Evolutionary conservation across 2,113 vertebrate species (phyloP).

Genomic region (Nerophis lumbriciformis): DNA sequence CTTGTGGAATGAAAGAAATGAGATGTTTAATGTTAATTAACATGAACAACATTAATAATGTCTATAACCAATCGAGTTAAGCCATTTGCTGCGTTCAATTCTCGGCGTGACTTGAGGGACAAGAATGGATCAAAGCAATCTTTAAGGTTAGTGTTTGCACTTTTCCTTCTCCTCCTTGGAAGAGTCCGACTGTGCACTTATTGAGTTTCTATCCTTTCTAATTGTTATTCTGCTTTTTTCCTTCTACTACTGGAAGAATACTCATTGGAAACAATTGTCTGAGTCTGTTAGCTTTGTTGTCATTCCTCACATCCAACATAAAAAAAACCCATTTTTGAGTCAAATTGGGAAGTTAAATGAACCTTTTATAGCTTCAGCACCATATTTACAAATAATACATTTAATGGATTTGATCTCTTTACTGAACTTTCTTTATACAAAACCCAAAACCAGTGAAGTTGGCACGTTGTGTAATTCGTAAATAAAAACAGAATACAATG

Average conservation of each 20-base stretch:
- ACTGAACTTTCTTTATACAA: no score
- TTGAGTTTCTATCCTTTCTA: constrained; percentile 3
- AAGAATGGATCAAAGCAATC: not conserved
- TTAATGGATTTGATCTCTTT: no score
- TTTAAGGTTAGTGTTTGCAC: not conserved
- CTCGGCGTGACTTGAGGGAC: not conserved
- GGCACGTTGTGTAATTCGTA: no score
- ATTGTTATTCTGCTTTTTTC: not conserved
- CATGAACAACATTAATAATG: constrained; percentile 4
- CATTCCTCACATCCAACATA: no score
- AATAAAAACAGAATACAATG: no score
- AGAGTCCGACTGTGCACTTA: not conserved
- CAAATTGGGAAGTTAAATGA: not conserved
- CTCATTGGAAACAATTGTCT: not conserved
- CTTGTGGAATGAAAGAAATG: not conserved
- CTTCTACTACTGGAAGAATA: not conserved
- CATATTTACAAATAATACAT: not conserved
- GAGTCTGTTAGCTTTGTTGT: not conserved
- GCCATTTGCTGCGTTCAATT: not conserved
- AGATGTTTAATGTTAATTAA: constrained; percentile 1
- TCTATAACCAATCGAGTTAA: not conserved
- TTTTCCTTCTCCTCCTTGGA: not conserved
- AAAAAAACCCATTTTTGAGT: not conserved
- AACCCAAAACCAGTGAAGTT: no score
- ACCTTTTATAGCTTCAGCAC: no score